Conservation (phyloP, 92 coral and sea anemone species). For the Chrysogorgia sp. region DNA sequence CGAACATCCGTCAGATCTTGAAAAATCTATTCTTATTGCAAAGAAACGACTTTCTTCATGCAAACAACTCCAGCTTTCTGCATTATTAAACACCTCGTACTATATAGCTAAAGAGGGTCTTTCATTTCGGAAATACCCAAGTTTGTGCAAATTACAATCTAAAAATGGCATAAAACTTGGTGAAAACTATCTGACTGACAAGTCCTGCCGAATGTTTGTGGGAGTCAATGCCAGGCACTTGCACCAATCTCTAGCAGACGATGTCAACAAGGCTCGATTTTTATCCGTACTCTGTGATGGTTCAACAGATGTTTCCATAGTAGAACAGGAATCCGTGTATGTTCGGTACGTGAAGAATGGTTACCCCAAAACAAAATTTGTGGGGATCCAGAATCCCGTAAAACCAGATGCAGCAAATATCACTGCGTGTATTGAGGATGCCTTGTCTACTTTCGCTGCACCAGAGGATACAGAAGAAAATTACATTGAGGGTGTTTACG, state of each 20-base stretch:
- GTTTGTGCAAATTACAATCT: background rate
- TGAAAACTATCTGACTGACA: background rate
- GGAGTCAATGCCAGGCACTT: background rate
- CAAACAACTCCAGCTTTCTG: background rate
- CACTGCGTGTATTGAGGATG: background rate
- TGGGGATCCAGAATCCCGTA: slow-evolving; percentile 2
- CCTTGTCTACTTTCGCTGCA: background rate
- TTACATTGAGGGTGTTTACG: no score
- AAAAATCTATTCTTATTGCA: background rate
- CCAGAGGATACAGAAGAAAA: background rate
- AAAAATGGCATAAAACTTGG: background rate
- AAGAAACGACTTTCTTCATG: background rate
- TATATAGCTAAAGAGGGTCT: background rate
- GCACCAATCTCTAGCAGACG: slow-evolving; percentile 1
- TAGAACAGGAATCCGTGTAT: background rate
- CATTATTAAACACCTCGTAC: background rate
- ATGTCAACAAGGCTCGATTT: slow-evolving; percentile 1
- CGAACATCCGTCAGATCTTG: background rate
- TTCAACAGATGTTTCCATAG: slow-evolving; percentile 4
- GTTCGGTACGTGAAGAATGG: background rate
- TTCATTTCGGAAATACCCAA: background rate
- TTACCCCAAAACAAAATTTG: background rate
- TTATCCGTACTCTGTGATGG: slow-evolving; percentile 5
- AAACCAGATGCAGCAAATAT: background rate
- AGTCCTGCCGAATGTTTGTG: slow-evolving; percentile 6